Percentiles rank a stretch among this genome's conserved stretches.
These are phyloP conservation scores for Pantherophis guttatus DNA, from an alignment of 2,113 vertebrate species.

Conservation along the genomic window DNA sequence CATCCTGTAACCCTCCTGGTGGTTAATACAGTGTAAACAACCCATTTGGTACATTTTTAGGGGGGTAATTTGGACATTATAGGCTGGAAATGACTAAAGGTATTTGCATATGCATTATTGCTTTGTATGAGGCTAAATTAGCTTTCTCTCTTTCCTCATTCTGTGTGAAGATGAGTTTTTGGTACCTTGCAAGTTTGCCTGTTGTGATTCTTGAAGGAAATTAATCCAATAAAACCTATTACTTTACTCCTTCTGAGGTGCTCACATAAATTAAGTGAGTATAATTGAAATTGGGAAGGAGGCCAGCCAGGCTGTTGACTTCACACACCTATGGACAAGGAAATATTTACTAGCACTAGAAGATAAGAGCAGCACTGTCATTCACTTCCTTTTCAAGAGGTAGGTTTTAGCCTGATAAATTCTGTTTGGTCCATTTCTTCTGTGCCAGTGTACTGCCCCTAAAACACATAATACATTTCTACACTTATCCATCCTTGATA, in stretches of 20 bases:
- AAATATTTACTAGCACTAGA: not conserved
- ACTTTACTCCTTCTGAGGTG: not conserved
- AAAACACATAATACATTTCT: not conserved
- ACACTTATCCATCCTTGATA: not conserved
- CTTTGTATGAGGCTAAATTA: not conserved
- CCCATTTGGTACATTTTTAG: not conserved
- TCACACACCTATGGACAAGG: not conserved
- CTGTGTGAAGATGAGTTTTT: not conserved
- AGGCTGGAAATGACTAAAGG: conserved; percentile 2
- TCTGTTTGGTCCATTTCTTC: not conserved
- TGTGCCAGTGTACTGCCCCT: not conserved
- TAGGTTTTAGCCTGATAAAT: not conserved
- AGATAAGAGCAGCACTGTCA: not conserved
- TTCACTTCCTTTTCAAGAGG: not conserved
- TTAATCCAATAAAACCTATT: not conserved
- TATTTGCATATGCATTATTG: conserved; percentile 10
- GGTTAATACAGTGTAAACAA: conserved; percentile 18
- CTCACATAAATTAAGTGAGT: not conserved
- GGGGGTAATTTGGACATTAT: conserved; percentile 1
- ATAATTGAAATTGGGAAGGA: not conserved
- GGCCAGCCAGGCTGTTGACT: not conserved
- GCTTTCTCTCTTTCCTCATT: conserved; percentile 3
- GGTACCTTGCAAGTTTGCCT: not conserved
- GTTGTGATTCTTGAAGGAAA: not conserved
- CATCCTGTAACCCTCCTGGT: not conserved